phyloP scores from a whole-genome alignment of 2,888 invertebrate genomes.

The Melanostoma scalare region DNA sequence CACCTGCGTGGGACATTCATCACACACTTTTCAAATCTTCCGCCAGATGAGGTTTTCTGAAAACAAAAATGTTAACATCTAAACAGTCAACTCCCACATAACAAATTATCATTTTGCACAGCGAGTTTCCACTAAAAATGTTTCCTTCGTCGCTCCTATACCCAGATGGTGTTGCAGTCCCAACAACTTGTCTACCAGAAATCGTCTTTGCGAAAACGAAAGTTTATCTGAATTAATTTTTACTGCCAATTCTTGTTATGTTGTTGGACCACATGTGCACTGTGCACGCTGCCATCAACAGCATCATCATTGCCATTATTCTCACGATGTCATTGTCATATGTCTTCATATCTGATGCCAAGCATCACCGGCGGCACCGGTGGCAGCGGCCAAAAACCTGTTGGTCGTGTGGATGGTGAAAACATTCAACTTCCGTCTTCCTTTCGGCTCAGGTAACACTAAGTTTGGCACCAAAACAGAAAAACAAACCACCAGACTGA shows the following conservation, averaged over 20 bases:
- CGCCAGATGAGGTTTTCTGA: neutral
- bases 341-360: neutral
- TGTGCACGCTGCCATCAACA: constrained; percentile 4
- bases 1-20: neutral
- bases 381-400: neutral
- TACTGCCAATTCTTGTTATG: constrained; percentile 27
- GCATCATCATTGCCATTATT: constrained; percentile 12
- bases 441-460: neutral
- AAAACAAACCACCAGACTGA: constrained; percentile 51
- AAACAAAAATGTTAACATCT: too few species aligned
- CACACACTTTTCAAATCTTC: neutral
- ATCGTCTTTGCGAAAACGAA: constrained; percentile 59
- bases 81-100: neutral
- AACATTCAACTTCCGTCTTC: constrained; percentile 56
- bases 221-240: constrained; percentile 50
- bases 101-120: neutral
- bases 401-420: constrained; percentile 22
- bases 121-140: neutral
- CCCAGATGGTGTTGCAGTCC: neutral
- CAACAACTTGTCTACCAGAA: constrained; percentile 20
- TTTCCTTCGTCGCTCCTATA: constrained; percentile 8
- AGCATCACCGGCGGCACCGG: neutral
- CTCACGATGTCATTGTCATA: constrained; percentile 21
- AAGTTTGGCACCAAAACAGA: neutral
- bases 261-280: constrained; percentile 21